These are phyloP conservation scores for Tineola bisselliella DNA, from an alignment of 2,888 invertebrate species.

Conservation along the genomic window DNA sequence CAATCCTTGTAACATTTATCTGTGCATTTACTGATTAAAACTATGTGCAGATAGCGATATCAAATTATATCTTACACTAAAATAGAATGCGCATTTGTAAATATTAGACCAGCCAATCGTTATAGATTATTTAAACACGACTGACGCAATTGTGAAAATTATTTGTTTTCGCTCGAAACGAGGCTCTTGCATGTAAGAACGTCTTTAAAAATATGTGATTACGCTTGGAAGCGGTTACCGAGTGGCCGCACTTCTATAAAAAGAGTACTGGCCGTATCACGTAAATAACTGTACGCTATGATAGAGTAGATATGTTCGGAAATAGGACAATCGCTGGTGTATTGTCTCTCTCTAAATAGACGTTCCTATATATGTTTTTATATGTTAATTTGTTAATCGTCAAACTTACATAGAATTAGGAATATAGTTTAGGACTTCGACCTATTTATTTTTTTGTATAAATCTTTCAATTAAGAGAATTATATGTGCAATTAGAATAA, in stretches of 20 bases:
- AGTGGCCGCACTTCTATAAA: constrained; percentile 12
- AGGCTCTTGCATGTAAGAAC: constrained; percentile 14
- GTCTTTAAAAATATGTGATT: constrained; percentile 16
- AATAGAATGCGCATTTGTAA: background rate
- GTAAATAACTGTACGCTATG: constrained; percentile 8
- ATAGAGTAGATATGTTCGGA: background rate
- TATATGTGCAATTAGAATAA: background rate
- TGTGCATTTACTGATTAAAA: no score
- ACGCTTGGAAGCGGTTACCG: constrained; percentile 5
- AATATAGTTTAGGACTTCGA: no score
- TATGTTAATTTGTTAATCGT: no score
- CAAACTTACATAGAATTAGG: no score
- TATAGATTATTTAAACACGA: background rate
- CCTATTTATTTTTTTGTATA: no score
- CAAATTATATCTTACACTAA: background rate
- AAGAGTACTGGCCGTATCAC: constrained; percentile 1
- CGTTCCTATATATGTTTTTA: background rate
- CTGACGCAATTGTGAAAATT: constrained; percentile 10
- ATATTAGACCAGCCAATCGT: no score
- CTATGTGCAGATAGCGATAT: no score
- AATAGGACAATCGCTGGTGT: background rate
- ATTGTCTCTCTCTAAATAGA: background rate
- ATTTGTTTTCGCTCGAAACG: constrained; percentile 12
- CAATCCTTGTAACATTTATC: no score
- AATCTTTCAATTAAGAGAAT: no score